Percentiles rank a stretch among this genome's conserved stretches.
These are phyloP conservation scores for Odontocolon sp. DNA, from an alignment of 2,888 invertebrate genomes.

Conservation along the genomic window DNA sequence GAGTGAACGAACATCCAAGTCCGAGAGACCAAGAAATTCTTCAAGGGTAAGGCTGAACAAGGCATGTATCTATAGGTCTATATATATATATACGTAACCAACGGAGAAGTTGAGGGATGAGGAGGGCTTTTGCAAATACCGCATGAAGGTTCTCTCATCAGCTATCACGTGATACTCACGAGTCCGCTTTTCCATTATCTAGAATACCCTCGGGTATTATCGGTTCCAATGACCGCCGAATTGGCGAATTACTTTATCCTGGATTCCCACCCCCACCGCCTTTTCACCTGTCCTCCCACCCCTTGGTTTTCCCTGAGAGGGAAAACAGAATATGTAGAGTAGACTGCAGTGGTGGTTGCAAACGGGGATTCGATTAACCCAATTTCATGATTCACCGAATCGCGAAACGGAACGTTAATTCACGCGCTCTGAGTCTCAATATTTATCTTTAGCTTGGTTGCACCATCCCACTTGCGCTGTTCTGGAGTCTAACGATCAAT, in stretches of 20 bases:
- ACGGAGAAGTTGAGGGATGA: neutral
- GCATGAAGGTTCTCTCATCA: neutral
- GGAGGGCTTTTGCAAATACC: neutral
- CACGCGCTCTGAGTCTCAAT: slow-evolving; percentile 43
- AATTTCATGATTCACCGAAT: slow-evolving; percentile 56
- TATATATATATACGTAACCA: neutral
- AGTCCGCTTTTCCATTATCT: slow-evolving; percentile 45
- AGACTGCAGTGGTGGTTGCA: slow-evolving; percentile 15
- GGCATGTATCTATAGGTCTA: neutral
- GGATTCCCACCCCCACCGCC: neutral
- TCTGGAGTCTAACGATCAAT: too few species aligned
- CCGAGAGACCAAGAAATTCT: neutral
- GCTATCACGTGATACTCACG: neutral
- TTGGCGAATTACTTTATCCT: slow-evolving; percentile 56
- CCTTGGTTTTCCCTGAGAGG: slow-evolving; percentile 14
- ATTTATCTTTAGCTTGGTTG: slow-evolving; percentile 41
- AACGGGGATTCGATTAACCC: slow-evolving; percentile 55
- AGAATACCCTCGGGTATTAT: slow-evolving; percentile 49
- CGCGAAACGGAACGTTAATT: slow-evolving; percentile 53
- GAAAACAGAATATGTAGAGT: neutral
- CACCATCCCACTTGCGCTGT: neutral
- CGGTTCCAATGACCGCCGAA: slow-evolving; percentile 49
- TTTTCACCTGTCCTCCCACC: slow-evolving; percentile 23
- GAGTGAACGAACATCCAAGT: neutral
- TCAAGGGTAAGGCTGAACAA: neutral